phyloP scores from a whole-genome alignment of 2,113 vertebrate species.

The Carettochelys insculpta region DNA sequence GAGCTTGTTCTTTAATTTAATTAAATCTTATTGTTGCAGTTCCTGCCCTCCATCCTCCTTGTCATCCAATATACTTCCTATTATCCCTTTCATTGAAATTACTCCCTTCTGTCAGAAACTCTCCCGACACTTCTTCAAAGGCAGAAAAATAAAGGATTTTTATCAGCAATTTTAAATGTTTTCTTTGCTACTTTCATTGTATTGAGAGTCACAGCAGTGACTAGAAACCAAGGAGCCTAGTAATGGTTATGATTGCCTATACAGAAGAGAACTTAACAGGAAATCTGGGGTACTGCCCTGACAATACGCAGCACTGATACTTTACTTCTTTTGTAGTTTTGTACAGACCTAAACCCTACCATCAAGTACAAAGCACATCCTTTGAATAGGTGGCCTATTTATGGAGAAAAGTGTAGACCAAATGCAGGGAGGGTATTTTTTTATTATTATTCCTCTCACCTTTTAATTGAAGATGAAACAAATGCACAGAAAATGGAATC shows the following conservation, averaged over 20 bases:
- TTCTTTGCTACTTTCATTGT: slow-evolving; percentile 57
- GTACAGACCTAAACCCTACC: slow-evolving; percentile 49
- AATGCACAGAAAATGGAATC: slow-evolving; percentile 2
- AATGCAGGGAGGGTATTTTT: not conserved
- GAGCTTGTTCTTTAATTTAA: slow-evolving; percentile 65
- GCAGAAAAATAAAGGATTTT: slow-evolving; percentile 54
- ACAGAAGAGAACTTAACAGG: slow-evolving; percentile 39
- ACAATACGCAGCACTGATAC: slow-evolving; percentile 36
- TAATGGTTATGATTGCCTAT: slow-evolving; percentile 51
- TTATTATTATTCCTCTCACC: not conserved
- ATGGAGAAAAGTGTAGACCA: slow-evolving; percentile 39
- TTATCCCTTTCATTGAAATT: slow-evolving; percentile 63
- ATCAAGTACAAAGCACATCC: slow-evolving; percentile 28
- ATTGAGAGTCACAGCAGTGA: slow-evolving; percentile 64
- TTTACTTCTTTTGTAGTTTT: slow-evolving; percentile 64
- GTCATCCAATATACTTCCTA: slow-evolving; percentile 49
- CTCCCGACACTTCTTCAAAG: slow-evolving; percentile 59
- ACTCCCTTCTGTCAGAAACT: slow-evolving; percentile 60
- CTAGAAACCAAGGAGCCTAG: slow-evolving; percentile 45
- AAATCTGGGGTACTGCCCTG: slow-evolving; percentile 50
- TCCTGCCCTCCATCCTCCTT: slow-evolving; percentile 35
- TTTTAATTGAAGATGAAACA: slow-evolving; percentile 39
- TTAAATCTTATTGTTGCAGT: slow-evolving; percentile 60
- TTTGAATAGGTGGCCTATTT: slow-evolving; percentile 69
- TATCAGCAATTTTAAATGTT: slow-evolving; percentile 65